phyloP scores from a whole-genome alignment of 2,888 invertebrate genomes.

The Agrotis puta region DNA sequence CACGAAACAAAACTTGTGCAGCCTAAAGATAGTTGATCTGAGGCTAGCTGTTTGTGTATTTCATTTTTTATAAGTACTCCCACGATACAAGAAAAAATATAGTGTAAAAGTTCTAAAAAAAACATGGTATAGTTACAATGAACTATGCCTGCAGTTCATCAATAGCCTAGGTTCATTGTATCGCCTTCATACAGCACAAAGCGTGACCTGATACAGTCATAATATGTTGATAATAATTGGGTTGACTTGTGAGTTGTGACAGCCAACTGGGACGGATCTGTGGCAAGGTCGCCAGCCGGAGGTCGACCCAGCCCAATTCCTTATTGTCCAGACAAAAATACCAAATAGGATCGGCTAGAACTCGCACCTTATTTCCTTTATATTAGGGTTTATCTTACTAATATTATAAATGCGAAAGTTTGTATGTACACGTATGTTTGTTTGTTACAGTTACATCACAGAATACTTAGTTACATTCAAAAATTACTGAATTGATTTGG shows the following conservation, averaged over 20 bases:
- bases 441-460: not conserved
- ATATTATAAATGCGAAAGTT: too few relatives aligned
- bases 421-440: not conserved
- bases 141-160: not conserved
- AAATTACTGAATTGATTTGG: too few relatives aligned
- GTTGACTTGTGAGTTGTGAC: slow-evolving; percentile 53
- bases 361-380: slow-evolving; percentile 25
- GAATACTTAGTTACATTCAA: too few relatives aligned
- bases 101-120: not conserved
- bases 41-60: too few relatives aligned
- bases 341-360: slow-evolving; percentile 46
- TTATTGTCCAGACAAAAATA: slow-evolving; percentile 69
- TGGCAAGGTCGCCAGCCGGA: slow-evolving; percentile 68
- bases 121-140: not conserved
- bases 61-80: too few relatives aligned
- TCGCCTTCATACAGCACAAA: slow-evolving; percentile 27
- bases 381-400: not conserved
- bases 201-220: slow-evolving; percentile 35
- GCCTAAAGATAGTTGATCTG: too few relatives aligned
- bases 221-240: slow-evolving; percentile 49
- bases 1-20: too few relatives aligned
- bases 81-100: too few relatives aligned
- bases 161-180: slow-evolving; percentile 33
- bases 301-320: slow-evolving; percentile 75
- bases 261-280: slow-evolving; percentile 54